Conservation (phyloP, 2,113 vertebrate genomes). For the Oryzias woworae region DNA sequence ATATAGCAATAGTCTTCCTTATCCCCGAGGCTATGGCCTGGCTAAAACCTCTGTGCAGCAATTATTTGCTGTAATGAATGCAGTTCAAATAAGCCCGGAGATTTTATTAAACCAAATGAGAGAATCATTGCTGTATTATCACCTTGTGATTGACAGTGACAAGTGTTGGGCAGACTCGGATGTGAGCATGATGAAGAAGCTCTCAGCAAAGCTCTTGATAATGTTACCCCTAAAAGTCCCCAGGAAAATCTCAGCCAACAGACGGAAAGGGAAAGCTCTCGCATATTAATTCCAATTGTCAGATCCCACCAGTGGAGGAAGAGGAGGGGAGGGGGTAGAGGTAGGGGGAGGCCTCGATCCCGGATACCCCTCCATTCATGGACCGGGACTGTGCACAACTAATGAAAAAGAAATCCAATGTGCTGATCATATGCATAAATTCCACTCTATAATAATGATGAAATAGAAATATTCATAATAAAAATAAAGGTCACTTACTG, state of each 20-base stretch:
- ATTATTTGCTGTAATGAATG: conserved; percentile 98
- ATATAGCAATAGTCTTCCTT: conserved; percentile 92
- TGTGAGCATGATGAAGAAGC: conserved; percentile 93
- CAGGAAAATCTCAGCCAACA: conserved; percentile 87
- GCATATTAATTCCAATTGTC: conserved; percentile 92
- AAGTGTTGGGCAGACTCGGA: conserved; percentile 88
- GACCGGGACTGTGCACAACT: conserved; percentile 91
- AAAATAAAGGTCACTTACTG: conserved; percentile 95
- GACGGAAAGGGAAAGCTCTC: conserved; percentile 81
- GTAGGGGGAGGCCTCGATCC: conserved; percentile 33
- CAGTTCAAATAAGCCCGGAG: conserved; percentile 97
- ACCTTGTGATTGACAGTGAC: conserved; percentile 99
- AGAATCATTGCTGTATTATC: conserved; percentile 98
- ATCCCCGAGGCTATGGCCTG: conserved; percentile 94
- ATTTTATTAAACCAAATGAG: conserved; percentile 99
- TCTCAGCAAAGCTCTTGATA: conserved; percentile 94
- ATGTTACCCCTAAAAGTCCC: conserved; percentile 97
- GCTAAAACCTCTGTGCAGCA: conserved; percentile 93
- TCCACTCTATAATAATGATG: conserved; percentile 80
- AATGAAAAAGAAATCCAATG: conserved; percentile 87
- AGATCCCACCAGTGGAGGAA: conserved; percentile 54
- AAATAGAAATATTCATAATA: conserved; percentile 96
- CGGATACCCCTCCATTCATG: conserved; percentile 73
- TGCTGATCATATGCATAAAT: conserved; percentile 87
- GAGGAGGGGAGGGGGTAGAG: conserved; percentile 11